phyloP scores from a whole-genome alignment of 2,113 vertebrate genomes.

The Dicentrarchus labrax region DNA sequence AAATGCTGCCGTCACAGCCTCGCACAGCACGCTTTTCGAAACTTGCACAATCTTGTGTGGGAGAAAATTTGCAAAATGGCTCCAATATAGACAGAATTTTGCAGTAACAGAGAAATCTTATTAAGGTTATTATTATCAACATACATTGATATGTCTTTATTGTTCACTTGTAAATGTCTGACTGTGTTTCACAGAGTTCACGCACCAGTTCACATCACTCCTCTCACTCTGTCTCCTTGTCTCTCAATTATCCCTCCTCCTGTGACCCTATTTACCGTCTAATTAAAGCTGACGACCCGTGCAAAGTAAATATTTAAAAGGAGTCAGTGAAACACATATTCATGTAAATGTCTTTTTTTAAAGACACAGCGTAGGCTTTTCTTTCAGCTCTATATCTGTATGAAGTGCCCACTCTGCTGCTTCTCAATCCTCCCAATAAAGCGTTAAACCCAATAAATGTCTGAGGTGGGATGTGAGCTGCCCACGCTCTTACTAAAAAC shows the following conservation, averaged over 20 bases:
- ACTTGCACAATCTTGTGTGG: constrained; percentile 9
- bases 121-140: background rate
- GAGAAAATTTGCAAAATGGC: background rate
- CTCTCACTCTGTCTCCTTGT: constrained; percentile 11
- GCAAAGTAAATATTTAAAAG: constrained; percentile 70
- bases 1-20: background rate
- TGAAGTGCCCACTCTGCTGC: constrained; percentile 55
- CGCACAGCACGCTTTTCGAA: constrained; percentile 19
- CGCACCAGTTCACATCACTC: constrained; percentile 23
- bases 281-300: constrained; percentile 58
- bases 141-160: background rate
- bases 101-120: too few relatives aligned
- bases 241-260: constrained; percentile 44
- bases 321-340: constrained; percentile 50
- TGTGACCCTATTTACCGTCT: constrained; percentile 47
- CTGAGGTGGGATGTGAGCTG: constrained; percentile 70
- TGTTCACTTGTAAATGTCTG: constrained; percentile 1
- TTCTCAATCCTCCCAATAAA: constrained; percentile 57
- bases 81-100: background rate
- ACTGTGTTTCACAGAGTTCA: background rate
- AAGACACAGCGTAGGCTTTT: constrained; percentile 50
- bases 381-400: constrained; percentile 40
- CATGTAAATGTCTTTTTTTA: constrained; percentile 37
- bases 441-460: constrained; percentile 56
- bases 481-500: constrained; percentile 74